A percentile compares a stretch with the other conserved stretches of the same genome.
These are phyloP conservation scores for Lasioglossum vierecki DNA, from an alignment of 2,888 invertebrate genomes.

Conservation along the genomic window DNA sequence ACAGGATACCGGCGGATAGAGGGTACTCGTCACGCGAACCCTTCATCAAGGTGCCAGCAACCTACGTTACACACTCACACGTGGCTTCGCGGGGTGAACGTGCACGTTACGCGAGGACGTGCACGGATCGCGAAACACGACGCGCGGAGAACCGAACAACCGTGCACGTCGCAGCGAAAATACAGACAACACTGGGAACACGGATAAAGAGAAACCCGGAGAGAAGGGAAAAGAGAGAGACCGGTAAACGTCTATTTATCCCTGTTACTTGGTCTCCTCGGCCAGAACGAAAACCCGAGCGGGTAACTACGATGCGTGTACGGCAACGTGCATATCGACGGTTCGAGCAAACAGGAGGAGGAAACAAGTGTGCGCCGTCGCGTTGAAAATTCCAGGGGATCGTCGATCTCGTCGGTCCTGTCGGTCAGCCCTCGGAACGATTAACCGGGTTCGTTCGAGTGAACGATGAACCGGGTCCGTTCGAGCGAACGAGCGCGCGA, in stretches of 20 bases:
- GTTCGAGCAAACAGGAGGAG: neutral
- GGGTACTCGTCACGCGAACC: slow-evolving; percentile 83
- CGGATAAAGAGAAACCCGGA: slow-evolving; percentile 1
- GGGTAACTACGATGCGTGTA: neutral
- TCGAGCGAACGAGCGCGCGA: neutral
- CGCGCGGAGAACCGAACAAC: slow-evolving; percentile 53
- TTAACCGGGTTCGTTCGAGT: slow-evolving; percentile 11
- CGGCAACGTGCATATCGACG: neutral
- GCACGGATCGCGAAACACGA: slow-evolving; percentile 59
- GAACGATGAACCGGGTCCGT: slow-evolving; percentile 12
- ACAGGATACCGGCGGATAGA: slow-evolving; percentile 80
- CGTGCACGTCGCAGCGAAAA: slow-evolving; percentile 50
- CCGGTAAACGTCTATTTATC: slow-evolving; percentile 31
- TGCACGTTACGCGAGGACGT: slow-evolving; percentile 68
- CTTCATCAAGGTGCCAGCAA: slow-evolving; percentile 83
- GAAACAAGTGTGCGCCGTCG: neutral
- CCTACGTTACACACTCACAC: slow-evolving; percentile 79
- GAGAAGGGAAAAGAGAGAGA: neutral
- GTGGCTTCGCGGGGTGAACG: slow-evolving; percentile 72
- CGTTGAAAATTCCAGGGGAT: neutral
- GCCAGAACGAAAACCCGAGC: slow-evolving; percentile 18
- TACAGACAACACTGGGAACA: slow-evolving; percentile 22
- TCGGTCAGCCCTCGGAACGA: neutral
- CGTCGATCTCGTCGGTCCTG: neutral
- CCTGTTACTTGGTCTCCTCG: slow-evolving; percentile 26